These are phyloP conservation scores for Callipepla squamata DNA, from an alignment of 2,113 vertebrate genomes.

Conservation along the genomic window DNA sequence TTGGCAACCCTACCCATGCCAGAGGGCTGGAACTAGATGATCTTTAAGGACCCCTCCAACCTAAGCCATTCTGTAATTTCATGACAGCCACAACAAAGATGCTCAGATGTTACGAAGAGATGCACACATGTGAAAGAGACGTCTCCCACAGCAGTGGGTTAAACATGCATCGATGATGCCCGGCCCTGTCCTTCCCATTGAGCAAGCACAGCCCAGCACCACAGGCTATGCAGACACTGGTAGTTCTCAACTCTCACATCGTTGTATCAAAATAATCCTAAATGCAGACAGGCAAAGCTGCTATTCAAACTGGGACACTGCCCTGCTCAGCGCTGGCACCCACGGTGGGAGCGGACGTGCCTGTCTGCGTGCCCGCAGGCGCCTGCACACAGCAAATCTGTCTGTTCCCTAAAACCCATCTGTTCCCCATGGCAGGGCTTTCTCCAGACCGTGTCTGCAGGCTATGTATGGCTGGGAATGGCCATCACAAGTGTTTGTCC, in stretches of 20 bases:
- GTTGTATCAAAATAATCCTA: background rate
- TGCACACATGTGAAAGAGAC: background rate
- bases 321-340: background rate
- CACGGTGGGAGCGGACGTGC: background rate
- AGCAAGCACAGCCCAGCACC: background rate
- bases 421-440: background rate
- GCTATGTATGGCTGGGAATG: background rate
- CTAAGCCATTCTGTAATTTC: too few relatives aligned
- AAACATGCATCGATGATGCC: background rate
- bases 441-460: background rate
- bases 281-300: background rate
- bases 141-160: background rate
- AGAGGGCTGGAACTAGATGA: too few relatives aligned
- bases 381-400: background rate
- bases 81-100: background rate
- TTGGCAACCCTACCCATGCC: too few relatives aligned
- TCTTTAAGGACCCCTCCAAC: too few relatives aligned
- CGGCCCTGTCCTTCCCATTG: accelerated
- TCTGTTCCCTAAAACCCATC: conserved; percentile 42
- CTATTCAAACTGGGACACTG: background rate
- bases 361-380: conserved; percentile 12
- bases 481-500: accelerated
- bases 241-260: background rate
- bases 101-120: background rate
- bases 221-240: background rate